Base-by-base conservation (phyloP, 2,888 invertebrate genomes). In the Aphrophora alni region DNA sequence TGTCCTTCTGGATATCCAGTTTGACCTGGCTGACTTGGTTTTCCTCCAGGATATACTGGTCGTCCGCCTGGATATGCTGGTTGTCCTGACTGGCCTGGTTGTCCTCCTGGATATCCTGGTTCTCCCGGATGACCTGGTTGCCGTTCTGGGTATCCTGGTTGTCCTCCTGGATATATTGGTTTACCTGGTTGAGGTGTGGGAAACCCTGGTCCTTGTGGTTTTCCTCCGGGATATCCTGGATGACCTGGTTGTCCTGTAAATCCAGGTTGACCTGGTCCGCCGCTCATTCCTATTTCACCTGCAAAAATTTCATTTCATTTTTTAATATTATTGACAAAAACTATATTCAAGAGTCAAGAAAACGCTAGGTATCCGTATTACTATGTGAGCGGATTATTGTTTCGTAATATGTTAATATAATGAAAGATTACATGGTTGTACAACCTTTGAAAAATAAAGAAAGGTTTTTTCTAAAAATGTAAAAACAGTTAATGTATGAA, bases 1-100 rank as follows among this genome's bases (percentile, higher is more conserved):
- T 68, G 86, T 8, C 83, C 84, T 25, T 85, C 85, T 51, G 83
- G 77, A 0, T 70, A 44, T 21, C 80, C 84, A 8, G 84, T 84
- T 24, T 80, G 17, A 27, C 80, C 82, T 72, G 75, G 90, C 84
- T 89, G 28, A 12, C 83, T 83, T 33, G 76, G 81, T 0, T 70
- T 28, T 33, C 82, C 80, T 89, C 84, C 86, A 89, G 85, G 90
- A 85, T 0, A 84, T 59, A 78, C 86, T 0, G 78, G 21, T 86
- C 38, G 25, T 70, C 38, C 38, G 0, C 71, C 44, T n/a, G 79
- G 72, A 25, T 59, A 10, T 73, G 82, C 82, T 33, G 86, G 84
- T 75, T 85, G 85, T 17, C 87, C 86, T 38, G 85, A 85, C 75
- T 80, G 27, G 72, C 84, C 84, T 82, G 84, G 82, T 51, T 72